A percentile compares a stretch with the other conserved stretches of the same genome.
Evolutionary conservation across 2,113 vertebrate genomes (phyloP).

Genomic region (Corythornis cristatus): DNA sequence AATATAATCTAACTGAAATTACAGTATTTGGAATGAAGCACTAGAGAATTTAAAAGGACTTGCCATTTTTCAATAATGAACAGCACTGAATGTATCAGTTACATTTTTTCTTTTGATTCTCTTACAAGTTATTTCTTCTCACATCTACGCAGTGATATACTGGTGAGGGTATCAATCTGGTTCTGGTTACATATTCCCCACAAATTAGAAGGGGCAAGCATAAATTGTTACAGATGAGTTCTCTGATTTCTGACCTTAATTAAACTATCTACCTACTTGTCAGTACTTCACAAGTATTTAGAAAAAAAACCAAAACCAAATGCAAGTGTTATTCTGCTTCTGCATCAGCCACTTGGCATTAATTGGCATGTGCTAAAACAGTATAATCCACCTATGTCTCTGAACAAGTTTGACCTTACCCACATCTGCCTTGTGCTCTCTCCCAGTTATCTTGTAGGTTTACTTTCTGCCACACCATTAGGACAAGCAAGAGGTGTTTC

Average conservation of each 20-base stretch:
- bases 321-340: background rate
- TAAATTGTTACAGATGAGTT: background rate
- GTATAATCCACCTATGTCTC: background rate
- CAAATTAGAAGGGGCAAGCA: background rate
- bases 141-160: background rate
- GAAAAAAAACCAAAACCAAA: background rate
- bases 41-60: background rate
- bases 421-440: background rate
- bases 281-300: too few relatives aligned
- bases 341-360: background rate
- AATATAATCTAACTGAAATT: background rate
- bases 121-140: conserved; percentile 7
- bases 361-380: background rate
- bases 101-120: background rate
- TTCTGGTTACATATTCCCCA: background rate
- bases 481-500: background rate
- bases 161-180: background rate
- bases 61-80: conserved; percentile 25
- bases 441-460: background rate
- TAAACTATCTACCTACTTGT: background rate
- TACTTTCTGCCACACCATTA: background rate
- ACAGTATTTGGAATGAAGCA: background rate
- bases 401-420: background rate
- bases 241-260: background rate
- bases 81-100: conserved; percentile 21